Conservation (phyloP, 1,140 invertebrate species). For the Tetramorium simillimum region DNA sequence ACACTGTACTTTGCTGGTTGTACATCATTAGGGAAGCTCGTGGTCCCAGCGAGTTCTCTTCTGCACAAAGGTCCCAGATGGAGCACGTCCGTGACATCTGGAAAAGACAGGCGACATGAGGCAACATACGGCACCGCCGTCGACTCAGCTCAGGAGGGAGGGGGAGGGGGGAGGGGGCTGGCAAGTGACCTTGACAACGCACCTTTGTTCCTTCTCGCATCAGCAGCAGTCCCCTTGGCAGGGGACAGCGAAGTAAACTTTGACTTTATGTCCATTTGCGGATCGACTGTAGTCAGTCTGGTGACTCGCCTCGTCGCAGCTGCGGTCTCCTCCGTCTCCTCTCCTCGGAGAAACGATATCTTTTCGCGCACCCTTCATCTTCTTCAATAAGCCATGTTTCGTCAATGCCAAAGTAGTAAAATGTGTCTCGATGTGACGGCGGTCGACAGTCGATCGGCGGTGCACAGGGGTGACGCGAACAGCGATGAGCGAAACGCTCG, state of each 20-base stretch:
- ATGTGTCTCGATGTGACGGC: constrained; percentile 74
- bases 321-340: constrained; percentile 88
- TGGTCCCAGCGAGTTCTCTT: constrained; percentile 87
- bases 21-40: constrained; percentile 87
- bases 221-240: constrained; percentile 87
- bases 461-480: constrained; percentile 57
- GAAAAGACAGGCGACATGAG: constrained; percentile 24
- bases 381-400: constrained; percentile 92
- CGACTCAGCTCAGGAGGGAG: too few relatives aligned
- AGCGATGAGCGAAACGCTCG: constrained; percentile 69
- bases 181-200: constrained; percentile 68
- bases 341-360: constrained; percentile 87
- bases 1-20: constrained; percentile 87
- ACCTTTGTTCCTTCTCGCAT: constrained; percentile 91
- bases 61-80: constrained; percentile 88
- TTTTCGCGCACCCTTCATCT: constrained; percentile 90
- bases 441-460: constrained; percentile 48
- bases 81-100: constrained; percentile 87
- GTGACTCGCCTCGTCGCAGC: constrained; percentile 80
- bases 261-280: constrained; percentile 91
- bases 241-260: constrained; percentile 86
- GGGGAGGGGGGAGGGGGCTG: too few relatives aligned
- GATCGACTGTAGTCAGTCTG: constrained; percentile 81
- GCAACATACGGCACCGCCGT: neutral
- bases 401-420: constrained; percentile 80